Percentiles rank a stretch among this genome's conserved stretches.
Evolutionary conservation across 2,113 vertebrate species (phyloP).

Genomic region (Phalacrocorax brasilianus): DNA sequence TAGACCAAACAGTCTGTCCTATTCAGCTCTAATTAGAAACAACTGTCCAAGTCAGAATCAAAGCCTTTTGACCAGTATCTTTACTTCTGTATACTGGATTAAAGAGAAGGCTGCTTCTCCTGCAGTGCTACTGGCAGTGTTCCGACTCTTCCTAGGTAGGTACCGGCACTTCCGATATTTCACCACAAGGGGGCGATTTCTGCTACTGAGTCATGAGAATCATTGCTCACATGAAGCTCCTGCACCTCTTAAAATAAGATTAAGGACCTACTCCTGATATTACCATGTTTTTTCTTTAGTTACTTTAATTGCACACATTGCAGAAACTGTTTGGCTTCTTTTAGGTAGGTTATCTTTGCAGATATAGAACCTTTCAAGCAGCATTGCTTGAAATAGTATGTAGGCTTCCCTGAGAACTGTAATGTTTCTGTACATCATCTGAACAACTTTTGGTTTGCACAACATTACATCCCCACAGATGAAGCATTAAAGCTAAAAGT

Average conservation of each 20-base stretch:
- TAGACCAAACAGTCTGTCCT: not conserved
- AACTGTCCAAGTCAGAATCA: not conserved
- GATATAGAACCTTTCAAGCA: not conserved
- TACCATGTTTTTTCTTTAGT: not conserved
- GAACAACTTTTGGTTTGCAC: not conserved
- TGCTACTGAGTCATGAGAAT: not conserved
- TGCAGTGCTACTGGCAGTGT: not conserved
- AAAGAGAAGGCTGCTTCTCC: not conserved
- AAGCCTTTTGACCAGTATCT: not conserved
- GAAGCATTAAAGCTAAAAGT: not conserved
- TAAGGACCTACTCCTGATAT: not conserved
- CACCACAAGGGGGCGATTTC: not conserved
- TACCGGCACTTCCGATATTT: not conserved
- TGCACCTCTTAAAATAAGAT: not conserved
- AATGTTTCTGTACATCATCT: not conserved
- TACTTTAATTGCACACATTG: not conserved
- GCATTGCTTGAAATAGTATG: not conserved
- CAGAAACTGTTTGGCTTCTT: not conserved
- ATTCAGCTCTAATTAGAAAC: not conserved
- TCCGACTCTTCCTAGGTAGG: not conserved
- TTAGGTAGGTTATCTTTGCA: not conserved
- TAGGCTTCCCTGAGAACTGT: not conserved
- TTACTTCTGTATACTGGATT: not conserved
- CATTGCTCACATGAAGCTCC: not conserved
- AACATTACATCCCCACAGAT: not conserved